These are phyloP conservation scores for Pseudonaja textilis DNA, from an alignment of 2,113 vertebrate species.

Conservation along the genomic window DNA sequence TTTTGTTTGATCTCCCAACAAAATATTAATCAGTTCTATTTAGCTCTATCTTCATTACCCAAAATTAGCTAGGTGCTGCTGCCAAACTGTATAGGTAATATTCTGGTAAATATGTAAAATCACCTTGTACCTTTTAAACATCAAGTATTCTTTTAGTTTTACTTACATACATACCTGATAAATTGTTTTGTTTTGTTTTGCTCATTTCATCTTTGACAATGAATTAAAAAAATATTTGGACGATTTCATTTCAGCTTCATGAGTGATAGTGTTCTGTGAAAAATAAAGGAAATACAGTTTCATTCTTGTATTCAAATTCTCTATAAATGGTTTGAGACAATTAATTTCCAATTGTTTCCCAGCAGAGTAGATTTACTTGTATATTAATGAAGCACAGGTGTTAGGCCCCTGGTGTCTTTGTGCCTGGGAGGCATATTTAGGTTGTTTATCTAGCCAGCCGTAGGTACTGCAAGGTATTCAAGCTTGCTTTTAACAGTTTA, in stretches of 20 bases:
- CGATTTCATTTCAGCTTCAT: slow-evolving; percentile 40
- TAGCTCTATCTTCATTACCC: neutral
- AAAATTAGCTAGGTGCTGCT: neutral
- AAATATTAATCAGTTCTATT: neutral
- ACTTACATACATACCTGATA: neutral
- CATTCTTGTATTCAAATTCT: slow-evolving; percentile 78
- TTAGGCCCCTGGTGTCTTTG: slow-evolving; percentile 78
- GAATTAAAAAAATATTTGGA: slow-evolving; percentile 41
- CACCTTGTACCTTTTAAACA: neutral
- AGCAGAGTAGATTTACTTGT: slow-evolving; percentile 82
- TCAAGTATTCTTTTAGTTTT: neutral
- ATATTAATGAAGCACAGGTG: slow-evolving; percentile 88
- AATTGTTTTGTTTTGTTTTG: neutral
- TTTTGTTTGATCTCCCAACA: neutral
- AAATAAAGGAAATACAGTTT: slow-evolving; percentile 68
- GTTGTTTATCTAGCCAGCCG: slow-evolving; percentile 81
- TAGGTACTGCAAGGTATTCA: slow-evolving; percentile 78
- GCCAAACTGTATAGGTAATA: neutral
- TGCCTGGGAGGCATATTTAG: slow-evolving; percentile 82
- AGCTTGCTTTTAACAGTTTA: slow-evolving; percentile 79
- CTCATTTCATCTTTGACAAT: slow-evolving; percentile 37
- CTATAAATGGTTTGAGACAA: slow-evolving; percentile 83
- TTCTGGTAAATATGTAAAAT: neutral
- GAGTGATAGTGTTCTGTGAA: slow-evolving; percentile 57
- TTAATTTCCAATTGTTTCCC: slow-evolving; percentile 87